These are phyloP conservation scores for Lophura nycthemera DNA, from an alignment of 2,113 vertebrate genomes.

Conservation along the genomic window DNA sequence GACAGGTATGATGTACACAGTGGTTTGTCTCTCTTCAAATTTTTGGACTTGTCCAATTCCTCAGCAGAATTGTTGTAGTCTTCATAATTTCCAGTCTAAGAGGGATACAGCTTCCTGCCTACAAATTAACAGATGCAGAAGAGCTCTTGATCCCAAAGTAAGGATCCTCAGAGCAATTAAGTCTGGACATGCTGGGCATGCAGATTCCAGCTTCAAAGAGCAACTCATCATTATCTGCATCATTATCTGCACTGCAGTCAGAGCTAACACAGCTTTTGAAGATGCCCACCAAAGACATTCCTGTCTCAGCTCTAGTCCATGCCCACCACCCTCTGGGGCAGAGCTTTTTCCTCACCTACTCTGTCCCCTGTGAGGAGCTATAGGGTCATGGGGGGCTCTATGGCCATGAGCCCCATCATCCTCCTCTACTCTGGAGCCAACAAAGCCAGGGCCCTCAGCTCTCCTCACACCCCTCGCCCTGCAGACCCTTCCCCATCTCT, in stretches of 20 bases:
- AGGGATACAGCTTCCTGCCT: background rate
- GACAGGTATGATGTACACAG: background rate
- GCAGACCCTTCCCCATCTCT: no score
- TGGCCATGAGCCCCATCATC: no score
- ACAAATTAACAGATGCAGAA: background rate
- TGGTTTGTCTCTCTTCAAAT: background rate
- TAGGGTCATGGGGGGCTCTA: no score
- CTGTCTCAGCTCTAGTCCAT: background rate
- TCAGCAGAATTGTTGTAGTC: background rate
- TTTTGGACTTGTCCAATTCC: background rate
- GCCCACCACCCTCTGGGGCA: no score
- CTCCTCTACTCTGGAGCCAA: no score
- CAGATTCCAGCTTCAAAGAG: slow-evolving; percentile 26
- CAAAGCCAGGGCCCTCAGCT: no score
- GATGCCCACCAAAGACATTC: background rate
- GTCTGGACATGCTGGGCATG: background rate
- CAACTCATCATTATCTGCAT: background rate
- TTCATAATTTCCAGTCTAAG: background rate
- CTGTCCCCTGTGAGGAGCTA: no score
- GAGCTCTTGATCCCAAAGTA: background rate
- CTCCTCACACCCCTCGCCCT: no score
- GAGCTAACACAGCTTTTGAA: background rate
- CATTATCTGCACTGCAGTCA: background rate
- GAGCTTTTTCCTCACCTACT: no score
- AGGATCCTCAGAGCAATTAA: background rate